Conservation (phyloP, 1,140 invertebrate genomes). For the Drosophila melanogaster region DNA sequence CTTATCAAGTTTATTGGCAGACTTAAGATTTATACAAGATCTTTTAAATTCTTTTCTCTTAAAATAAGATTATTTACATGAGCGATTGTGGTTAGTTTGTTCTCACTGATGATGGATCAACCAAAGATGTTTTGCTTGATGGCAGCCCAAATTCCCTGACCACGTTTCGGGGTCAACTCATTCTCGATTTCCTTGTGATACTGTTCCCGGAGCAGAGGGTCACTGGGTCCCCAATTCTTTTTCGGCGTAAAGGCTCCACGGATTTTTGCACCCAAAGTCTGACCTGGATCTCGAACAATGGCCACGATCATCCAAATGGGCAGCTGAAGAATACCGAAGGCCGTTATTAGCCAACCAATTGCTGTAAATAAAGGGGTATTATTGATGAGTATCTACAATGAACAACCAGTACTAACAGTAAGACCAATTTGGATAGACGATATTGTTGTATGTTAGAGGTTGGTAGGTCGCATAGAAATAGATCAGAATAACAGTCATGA, state of each 20-base stretch:
- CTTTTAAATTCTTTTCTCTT: constrained; percentile 25
- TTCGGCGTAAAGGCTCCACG: constrained; percentile 84
- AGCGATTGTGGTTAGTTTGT: neutral
- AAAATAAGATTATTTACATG: constrained; percentile 16
- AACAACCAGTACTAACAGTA: constrained; percentile 78
- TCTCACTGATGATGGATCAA: constrained; percentile 1
- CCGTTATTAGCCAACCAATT: constrained; percentile 86
- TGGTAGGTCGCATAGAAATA: constrained; percentile 87
- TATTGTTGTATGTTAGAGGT: constrained; percentile 85
- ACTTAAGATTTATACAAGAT: constrained; percentile 46
- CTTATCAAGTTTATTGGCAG: constrained; percentile 61
- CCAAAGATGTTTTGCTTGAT: constrained; percentile 76
- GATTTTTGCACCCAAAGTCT: constrained; percentile 84
- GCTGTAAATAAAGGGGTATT: constrained; percentile 56
- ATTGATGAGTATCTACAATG: neutral
- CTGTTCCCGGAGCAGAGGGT: constrained; percentile 72
- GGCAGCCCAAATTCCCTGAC: constrained; percentile 62
- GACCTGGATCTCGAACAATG: constrained; percentile 83
- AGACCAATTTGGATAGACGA: constrained; percentile 85
- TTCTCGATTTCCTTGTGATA: constrained; percentile 76
- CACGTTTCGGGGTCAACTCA: constrained; percentile 51
- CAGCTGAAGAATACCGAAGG: constrained; percentile 86
- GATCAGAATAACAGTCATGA: constrained; percentile 88
- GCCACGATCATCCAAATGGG: constrained; percentile 87
- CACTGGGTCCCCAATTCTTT: constrained; percentile 86